Evolutionary conservation across 2,797 vertebrate species (phyloP).

Genomic region (Myotis planiceps): DNA sequence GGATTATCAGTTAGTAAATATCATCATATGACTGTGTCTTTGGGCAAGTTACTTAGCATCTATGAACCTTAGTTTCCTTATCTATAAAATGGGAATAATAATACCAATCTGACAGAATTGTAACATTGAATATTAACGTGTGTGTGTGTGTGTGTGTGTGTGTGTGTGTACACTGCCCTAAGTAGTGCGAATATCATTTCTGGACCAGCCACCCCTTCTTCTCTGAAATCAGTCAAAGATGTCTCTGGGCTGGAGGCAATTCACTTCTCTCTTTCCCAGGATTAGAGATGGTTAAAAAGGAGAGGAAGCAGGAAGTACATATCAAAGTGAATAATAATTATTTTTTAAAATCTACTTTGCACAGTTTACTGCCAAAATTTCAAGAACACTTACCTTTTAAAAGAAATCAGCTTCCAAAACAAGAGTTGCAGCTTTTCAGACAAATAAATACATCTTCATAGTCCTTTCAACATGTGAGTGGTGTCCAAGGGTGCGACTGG

Average conservation of each 20-base stretch:
- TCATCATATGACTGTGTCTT: neutral
- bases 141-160: neutral
- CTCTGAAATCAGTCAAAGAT: neutral
- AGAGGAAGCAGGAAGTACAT: neutral
- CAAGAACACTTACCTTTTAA: neutral
- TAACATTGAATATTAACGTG: neutral
- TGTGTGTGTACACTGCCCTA: neutral
- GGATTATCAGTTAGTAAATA: neutral
- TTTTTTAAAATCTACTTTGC: neutral
- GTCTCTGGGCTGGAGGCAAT: neutral
- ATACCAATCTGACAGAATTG: neutral
- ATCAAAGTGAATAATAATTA: neutral
- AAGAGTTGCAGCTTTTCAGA: neutral
- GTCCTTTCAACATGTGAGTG: accelerated
- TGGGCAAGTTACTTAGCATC: neutral
- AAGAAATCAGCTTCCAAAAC: neutral
- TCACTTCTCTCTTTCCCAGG: neutral
- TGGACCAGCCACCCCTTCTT: neutral
- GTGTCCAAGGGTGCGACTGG: accelerated
- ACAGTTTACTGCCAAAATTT: neutral
- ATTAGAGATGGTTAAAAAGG: neutral
- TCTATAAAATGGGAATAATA: neutral
- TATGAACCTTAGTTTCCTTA: neutral
- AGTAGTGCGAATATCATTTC: neutral
- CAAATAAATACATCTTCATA: neutral